Evolutionary conservation across 2,888 invertebrate genomes (phyloP).

Genomic region (Dermolepida albohirtum): DNA sequence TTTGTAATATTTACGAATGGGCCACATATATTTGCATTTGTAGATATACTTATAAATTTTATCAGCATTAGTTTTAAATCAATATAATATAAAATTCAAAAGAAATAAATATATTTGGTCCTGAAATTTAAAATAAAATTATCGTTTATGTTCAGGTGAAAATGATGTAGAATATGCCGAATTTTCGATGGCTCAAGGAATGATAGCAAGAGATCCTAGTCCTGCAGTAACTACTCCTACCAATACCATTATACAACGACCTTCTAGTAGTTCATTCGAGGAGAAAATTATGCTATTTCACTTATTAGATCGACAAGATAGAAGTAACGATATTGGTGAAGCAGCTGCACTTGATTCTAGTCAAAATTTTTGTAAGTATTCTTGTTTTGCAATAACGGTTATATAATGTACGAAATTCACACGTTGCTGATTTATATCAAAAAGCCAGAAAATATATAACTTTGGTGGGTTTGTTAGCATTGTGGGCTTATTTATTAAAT

Average conservation of each 20-base stretch:
- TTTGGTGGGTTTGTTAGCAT: too few species aligned
- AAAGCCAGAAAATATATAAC: too few species aligned
- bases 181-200: conserved; percentile 67
- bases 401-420: too few species aligned
- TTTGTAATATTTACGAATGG: neutral
- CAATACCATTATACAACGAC: conserved; percentile 47
- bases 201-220: conserved; percentile 57
- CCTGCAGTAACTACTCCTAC: conserved; percentile 50
- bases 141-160: conserved; percentile 66
- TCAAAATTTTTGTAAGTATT: conserved; percentile 33
- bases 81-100: too few species aligned
- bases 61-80: too few species aligned
- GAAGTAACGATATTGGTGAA: conserved; percentile 42
- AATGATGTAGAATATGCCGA: conserved; percentile 77
- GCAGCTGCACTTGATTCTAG: conserved; percentile 13
- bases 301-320: conserved; percentile 67
- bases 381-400: neutral
- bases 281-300: conserved; percentile 72
- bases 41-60: too few species aligned
- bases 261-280: conserved; percentile 58
- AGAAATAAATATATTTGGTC: too few species aligned
- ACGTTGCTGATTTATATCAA: too few species aligned
- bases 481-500: too few species aligned
- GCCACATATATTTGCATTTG: neutral
- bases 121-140: neutral